Percentiles rank a stretch among this genome's conserved stretches.
phyloP scores from a whole-genome alignment of 2,888 invertebrate genomes.

The Carcina quercana region DNA sequence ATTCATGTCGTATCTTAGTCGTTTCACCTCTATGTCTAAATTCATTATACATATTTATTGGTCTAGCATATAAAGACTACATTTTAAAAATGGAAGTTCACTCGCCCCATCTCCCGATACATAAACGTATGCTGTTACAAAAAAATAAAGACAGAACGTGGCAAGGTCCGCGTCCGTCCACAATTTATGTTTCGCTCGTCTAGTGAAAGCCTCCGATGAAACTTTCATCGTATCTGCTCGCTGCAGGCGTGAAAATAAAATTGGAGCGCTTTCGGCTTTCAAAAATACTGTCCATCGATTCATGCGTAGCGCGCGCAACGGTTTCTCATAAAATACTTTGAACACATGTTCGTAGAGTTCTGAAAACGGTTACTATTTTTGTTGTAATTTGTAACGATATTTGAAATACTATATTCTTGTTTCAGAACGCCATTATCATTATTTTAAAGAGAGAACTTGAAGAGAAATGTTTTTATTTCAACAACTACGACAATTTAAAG shows the following conservation, averaged over 20 bases:
- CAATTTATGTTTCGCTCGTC: conserved; percentile 52
- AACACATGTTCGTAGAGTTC: conserved; percentile 3
- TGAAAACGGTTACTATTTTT: conserved; percentile 2
- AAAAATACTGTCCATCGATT: conserved; percentile 14
- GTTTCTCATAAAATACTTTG: no score
- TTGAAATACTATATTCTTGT: no score
- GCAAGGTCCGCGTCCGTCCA: conserved; percentile 19
- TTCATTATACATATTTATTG: neutral
- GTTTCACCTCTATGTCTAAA: neutral
- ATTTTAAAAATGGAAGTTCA: neutral
- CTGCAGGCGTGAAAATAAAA: conserved; percentile 70
- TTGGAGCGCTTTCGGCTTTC: conserved; percentile 27
- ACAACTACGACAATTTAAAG: neutral
- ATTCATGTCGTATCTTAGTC: neutral
- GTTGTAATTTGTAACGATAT: no score
- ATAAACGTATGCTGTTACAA: conserved; percentile 2
- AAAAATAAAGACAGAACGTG: conserved; percentile 17
- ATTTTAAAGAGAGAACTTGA: no score
- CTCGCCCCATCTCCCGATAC: no score
- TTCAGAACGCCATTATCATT: no score
- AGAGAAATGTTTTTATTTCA: neutral
- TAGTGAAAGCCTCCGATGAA: conserved; percentile 62
- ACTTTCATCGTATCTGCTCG: conserved; percentile 64
- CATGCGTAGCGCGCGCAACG: no score
- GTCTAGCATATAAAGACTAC: neutral